Evolutionary conservation across 2,113 vertebrate species (phyloP).

Genomic region (Pachycephala philippinensis): DNA sequence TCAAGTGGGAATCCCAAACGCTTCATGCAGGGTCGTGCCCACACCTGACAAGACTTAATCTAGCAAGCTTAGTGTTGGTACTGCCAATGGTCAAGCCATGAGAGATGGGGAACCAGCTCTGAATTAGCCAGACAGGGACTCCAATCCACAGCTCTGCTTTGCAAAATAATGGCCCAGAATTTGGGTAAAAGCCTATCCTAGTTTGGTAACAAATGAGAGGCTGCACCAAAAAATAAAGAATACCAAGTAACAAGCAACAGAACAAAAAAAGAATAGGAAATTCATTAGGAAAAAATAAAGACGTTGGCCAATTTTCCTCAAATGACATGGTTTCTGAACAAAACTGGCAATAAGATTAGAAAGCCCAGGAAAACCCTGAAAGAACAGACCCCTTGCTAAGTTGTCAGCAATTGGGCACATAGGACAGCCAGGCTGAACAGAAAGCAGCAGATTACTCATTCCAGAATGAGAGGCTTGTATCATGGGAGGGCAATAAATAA

Average conservation of each 20-base stretch:
- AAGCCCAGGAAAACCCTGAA: neutral
- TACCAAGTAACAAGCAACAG: neutral
- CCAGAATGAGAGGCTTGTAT: neutral
- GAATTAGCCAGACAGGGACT: neutral
- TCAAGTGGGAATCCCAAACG: neutral
- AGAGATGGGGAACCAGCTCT: neutral
- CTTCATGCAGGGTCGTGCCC: neutral
- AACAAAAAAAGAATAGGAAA: neutral
- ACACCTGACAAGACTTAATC: neutral
- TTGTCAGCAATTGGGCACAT: neutral
- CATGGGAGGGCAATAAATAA: neutral
- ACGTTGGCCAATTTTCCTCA: neutral
- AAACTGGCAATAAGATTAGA: neutral
- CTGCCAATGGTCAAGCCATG: accelerated
- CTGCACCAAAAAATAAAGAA: neutral
- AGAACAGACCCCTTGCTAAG: neutral
- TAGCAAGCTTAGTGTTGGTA: neutral
- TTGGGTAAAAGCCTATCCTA: neutral
- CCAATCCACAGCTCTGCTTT: neutral
- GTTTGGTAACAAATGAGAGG: neutral
- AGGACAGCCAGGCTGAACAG: neutral
- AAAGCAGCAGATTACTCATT: neutral
- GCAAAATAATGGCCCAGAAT: neutral
- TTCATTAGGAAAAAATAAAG: neutral
- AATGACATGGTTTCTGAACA: neutral